Conservation (phyloP, 1,140 invertebrate species). For the Sycophaga agraensis region DNA sequence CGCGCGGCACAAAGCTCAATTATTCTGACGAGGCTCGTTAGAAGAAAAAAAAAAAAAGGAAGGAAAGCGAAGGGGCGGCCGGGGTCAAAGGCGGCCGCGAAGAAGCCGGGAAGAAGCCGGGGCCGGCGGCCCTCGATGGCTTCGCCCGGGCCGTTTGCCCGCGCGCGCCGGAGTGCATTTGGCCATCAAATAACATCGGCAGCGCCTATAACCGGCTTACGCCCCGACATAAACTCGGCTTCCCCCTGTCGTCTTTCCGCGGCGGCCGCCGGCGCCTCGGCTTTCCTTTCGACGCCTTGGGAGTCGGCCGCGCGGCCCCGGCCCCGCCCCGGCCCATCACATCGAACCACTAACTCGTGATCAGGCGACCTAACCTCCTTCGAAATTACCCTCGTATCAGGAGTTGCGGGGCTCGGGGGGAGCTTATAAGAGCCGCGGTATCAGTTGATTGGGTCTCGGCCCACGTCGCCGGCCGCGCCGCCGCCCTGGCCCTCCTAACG, state of each 20-base stretch:
- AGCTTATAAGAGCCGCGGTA: constrained; percentile 53
- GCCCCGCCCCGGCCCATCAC: constrained; percentile 35
- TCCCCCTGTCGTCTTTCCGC: too few relatives aligned
- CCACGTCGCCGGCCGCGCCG: too few relatives aligned
- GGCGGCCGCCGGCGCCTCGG: too few relatives aligned
- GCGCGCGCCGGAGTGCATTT: constrained; percentile 50
- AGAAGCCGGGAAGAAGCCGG: neutral
- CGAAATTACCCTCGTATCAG: constrained; percentile 53
- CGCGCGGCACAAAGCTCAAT: constrained; percentile 15
- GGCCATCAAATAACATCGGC: constrained; percentile 61
- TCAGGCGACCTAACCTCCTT: constrained; percentile 50
- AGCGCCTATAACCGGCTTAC: constrained; percentile 59
- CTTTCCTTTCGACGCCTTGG: neutral
- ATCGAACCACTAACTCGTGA: constrained; percentile 58
- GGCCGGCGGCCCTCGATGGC: neutral
- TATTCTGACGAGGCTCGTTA: constrained; percentile 12
- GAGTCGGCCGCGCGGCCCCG: neutral
- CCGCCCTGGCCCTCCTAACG: neutral
- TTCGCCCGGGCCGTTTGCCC: constrained; percentile 21
- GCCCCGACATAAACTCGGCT: constrained; percentile 56
- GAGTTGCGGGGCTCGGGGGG: constrained; percentile 52
- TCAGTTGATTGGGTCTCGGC: constrained; percentile 54
- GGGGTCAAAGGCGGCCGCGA: neutral
- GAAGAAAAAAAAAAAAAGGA: neutral
- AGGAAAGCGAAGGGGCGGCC: too few relatives aligned